Evolutionary conservation across 2,113 vertebrate genomes (phyloP).

Genomic region (Regulus satrapa): DNA sequence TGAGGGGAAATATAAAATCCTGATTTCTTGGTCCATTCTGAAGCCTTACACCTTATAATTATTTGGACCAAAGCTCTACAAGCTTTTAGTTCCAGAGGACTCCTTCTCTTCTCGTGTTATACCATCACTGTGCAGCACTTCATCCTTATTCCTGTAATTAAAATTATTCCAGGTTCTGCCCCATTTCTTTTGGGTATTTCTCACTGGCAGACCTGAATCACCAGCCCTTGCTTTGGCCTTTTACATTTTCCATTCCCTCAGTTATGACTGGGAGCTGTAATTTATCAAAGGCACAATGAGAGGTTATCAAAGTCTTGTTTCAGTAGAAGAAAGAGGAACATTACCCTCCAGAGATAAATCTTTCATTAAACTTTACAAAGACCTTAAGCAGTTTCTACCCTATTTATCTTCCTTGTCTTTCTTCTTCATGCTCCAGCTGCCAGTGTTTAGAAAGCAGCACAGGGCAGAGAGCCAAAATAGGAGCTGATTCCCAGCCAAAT

Average conservation of each 20-base stretch:
- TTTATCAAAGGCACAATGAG: constrained; percentile 71
- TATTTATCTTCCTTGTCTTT: constrained; percentile 62
- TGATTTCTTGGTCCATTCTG: background rate
- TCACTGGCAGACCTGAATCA: background rate
- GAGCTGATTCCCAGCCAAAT: background rate
- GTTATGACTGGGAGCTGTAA: constrained; percentile 48
- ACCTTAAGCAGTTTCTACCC: constrained; percentile 56
- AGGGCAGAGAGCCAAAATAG: constrained; percentile 12
- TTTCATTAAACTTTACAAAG: constrained; percentile 74
- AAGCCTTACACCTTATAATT: background rate
- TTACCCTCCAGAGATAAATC: constrained; percentile 73
- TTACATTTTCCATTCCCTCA: constrained; percentile 10
- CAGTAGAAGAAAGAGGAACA: constrained; percentile 61
- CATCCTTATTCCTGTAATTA: background rate
- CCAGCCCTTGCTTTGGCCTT: constrained; percentile 44
- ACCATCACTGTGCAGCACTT: background rate
- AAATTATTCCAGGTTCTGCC: background rate
- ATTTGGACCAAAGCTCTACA: background rate
- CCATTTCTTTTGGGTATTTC: background rate
- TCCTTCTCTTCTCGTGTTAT: background rate
- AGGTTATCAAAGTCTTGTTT: constrained; percentile 73
- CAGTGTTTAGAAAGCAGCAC: constrained; percentile 33
- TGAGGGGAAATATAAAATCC: background rate
- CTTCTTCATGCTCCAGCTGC: constrained; percentile 8
- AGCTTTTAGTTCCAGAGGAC: background rate